These are phyloP conservation scores for Brenthis daphne DNA, from an alignment of 2,888 invertebrate species.

Conservation along the genomic window DNA sequence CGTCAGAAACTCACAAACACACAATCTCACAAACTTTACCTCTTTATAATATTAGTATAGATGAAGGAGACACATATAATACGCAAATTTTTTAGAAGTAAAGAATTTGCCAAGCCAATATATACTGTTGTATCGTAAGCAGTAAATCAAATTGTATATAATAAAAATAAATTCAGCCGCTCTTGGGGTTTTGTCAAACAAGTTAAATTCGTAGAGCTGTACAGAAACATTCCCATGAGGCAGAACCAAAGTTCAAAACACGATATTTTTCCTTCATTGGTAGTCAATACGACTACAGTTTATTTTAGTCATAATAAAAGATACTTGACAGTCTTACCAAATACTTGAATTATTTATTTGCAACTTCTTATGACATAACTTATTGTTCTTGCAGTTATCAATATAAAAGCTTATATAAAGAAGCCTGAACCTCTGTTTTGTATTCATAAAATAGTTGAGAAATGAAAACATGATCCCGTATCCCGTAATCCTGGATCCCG, in stretches of 20 bases:
- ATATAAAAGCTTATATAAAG: no score
- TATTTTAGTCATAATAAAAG: slow-evolving; percentile 3
- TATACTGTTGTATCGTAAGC: slow-evolving; percentile 18
- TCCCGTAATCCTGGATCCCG: no score
- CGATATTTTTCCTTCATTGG: slow-evolving; percentile 34
- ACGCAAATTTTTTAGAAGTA: not conserved
- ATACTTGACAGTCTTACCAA: not conserved
- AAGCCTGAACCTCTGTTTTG: no score
- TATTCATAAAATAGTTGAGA: no score
- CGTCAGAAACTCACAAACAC: no score
- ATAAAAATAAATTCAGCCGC: slow-evolving; percentile 45
- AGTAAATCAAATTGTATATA: slow-evolving; percentile 40
- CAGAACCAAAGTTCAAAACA: slow-evolving; percentile 41
- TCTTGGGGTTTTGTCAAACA: slow-evolving; percentile 59
- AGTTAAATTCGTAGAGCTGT: slow-evolving; percentile 70
- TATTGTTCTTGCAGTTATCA: no score
- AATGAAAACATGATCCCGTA: no score
- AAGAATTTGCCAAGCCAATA: not conserved
- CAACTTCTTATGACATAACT: no score
- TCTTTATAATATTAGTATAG: no score
- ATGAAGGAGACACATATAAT: no score
- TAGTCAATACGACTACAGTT: slow-evolving; percentile 19
- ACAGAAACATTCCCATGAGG: slow-evolving; percentile 46
- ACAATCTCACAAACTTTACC: no score
- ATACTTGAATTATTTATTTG: not conserved